A percentile compares a stretch with the other conserved stretches of the same genome.
These are phyloP conservation scores for Geophilus truncorum DNA, from an alignment of 2,888 invertebrate genomes.

Conservation along the genomic window DNA sequence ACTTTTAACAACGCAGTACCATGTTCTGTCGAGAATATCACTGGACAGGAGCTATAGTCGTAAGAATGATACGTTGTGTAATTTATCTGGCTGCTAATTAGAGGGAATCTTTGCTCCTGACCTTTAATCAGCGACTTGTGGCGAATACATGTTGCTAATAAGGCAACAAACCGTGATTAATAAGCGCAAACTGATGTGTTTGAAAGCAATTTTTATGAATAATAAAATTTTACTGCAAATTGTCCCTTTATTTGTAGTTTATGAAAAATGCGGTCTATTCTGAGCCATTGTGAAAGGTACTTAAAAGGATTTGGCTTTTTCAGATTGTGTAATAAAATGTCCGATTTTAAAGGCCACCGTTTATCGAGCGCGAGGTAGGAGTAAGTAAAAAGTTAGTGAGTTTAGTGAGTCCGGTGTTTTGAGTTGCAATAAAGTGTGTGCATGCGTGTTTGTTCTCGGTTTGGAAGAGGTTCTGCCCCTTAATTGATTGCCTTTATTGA, in stretches of 20 bases:
- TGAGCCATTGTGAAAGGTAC: not conserved
- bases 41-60: too few relatives aligned
- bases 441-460: slow-evolving; percentile 17
- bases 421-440: slow-evolving; percentile 24
- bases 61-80: not conserved
- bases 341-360: not conserved
- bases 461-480: slow-evolving; percentile 13
- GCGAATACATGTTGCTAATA: not conserved
- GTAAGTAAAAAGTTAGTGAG: not conserved
- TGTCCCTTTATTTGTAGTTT: not conserved
- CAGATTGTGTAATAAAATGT: not conserved
- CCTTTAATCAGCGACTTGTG: not conserved
- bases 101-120: not conserved
- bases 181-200: not conserved
- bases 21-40: too few relatives aligned
- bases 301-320: not conserved
- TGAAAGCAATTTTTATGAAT: not conserved
- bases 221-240: not conserved
- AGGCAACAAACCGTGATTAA: not conserved
- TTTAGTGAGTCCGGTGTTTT: not conserved
- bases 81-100: not conserved
- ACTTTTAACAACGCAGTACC: too few relatives aligned
- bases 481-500: slow-evolving; percentile 16
- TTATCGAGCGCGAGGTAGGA: not conserved
- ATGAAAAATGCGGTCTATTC: not conserved